Evolutionary conservation across 1,140 invertebrate genomes (phyloP).

Genomic region (Neotoxoptera formosana): DNA sequence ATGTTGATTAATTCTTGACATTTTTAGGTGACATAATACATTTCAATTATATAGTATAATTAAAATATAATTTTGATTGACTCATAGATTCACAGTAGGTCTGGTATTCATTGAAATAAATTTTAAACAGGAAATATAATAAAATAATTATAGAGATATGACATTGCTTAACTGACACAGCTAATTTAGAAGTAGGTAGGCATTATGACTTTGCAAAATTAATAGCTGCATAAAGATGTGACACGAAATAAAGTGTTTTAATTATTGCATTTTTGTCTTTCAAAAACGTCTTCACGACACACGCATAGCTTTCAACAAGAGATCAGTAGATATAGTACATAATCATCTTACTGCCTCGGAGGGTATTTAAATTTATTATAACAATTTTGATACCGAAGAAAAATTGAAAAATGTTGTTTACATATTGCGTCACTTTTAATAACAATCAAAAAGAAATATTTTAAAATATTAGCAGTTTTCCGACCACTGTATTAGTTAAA

Average conservation of each 20-base stretch:
- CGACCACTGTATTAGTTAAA: background rate
- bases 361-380: background rate
- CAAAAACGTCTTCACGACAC: background rate
- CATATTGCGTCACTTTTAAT: background rate
- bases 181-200: background rate
- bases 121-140: background rate
- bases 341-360: background rate
- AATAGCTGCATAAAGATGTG: background rate
- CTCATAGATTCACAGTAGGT: background rate
- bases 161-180: background rate
- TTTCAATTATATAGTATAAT: background rate
- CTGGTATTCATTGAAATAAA: background rate
- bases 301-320: too few relatives aligned
- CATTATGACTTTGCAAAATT: background rate
- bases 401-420: background rate
- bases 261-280: background rate
- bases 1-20: background rate
- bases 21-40: background rate
- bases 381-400: background rate
- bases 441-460: background rate
- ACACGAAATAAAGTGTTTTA: background rate
- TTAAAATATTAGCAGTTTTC: background rate
- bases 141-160: conserved; percentile 18
- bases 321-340: background rate
- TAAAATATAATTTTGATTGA: background rate